Evolutionary conservation across 1,140 invertebrate species (phyloP), one percentile per base, ranked within the genome.

Genomic region (Nebria ingens): DNA sequence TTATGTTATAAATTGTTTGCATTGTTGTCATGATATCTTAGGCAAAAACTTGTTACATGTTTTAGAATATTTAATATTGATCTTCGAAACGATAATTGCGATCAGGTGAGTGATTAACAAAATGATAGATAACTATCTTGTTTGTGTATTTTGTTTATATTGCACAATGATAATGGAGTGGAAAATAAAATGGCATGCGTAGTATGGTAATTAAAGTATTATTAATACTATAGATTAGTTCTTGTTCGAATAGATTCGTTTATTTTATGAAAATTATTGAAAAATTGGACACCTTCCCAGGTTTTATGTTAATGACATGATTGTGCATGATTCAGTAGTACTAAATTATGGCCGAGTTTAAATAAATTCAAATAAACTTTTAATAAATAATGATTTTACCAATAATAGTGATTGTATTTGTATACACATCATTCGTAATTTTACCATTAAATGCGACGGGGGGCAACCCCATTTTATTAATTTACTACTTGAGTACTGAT

Each of bases 1-100:
- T 45, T 45, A 45, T 45, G 15, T 45, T 45, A 45, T 45, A 45
- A 45, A 45, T 45, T 45, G 6, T 45, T 45, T 12, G 17, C 40
- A 45, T 45, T 45, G 40, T 45, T 45, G 40, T 45, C 17, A 45
- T 45, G 40, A 45, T 11, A 11, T 45, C 40, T 17, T 45, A 45
- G 9, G 6, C 9, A 45, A 45, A 45, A 45, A 45, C 9, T 45
- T 45, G 15, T 45, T 45, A 17, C 15, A 17, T 45, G 15, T 17
- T 45, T 17, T 45, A 11, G 3, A 45, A 45, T 12, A 12, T 6
- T 45, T 45, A 45, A 17, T 45, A 45, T 45, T 12, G 4, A 4
- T 11, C 6, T 45, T 45, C 15, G 40, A 4, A 11, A 17, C n/a
- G 17, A 45, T 9, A 45, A 12, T 17, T 45, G 40, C 9, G 6